phyloP scores from a whole-genome alignment of 2,797 vertebrate genomes.

The Melopsittacus undulatus region DNA sequence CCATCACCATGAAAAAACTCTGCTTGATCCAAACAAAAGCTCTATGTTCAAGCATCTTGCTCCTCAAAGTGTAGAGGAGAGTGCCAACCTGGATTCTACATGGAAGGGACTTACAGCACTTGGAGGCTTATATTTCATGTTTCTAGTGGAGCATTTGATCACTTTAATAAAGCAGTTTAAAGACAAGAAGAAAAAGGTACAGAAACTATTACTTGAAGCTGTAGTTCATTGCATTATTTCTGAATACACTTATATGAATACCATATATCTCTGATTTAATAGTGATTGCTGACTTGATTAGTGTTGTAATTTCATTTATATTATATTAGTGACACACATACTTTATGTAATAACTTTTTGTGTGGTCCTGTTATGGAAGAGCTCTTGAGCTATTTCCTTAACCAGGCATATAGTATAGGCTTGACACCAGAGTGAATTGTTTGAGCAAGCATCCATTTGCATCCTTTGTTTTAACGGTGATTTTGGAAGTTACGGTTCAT shows the following conservation, averaged over 20 bases:
- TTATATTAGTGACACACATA: neutral
- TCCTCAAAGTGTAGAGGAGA: slow-evolving; percentile 74
- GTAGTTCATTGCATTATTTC: neutral
- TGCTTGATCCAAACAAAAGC: slow-evolving; percentile 68
- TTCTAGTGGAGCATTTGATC: slow-evolving; percentile 95
- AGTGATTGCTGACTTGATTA: neutral
- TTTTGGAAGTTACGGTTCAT: neutral
- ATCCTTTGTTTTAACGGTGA: neutral
- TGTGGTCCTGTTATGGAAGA: neutral
- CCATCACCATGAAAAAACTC: slow-evolving; percentile 73
- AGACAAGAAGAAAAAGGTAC: slow-evolving; percentile 96
- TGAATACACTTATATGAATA: neutral
- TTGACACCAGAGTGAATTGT: neutral
- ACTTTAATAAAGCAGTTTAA: slow-evolving; percentile 98
- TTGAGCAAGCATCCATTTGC: neutral
- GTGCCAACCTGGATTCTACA: slow-evolving; percentile 84
- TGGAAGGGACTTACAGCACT: slow-evolving; percentile 95
- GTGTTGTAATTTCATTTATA: neutral
- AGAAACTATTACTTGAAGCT: neutral
- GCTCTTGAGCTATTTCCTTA: neutral
- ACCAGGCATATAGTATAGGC: neutral
- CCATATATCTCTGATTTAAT: neutral
- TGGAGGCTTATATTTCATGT: slow-evolving; percentile 96
- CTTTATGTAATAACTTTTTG: neutral
- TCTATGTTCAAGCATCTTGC: slow-evolving; percentile 73